These are phyloP conservation scores for Escarpia spicata DNA, from an alignment of 2,888 invertebrate genomes.

Conservation along the genomic window DNA sequence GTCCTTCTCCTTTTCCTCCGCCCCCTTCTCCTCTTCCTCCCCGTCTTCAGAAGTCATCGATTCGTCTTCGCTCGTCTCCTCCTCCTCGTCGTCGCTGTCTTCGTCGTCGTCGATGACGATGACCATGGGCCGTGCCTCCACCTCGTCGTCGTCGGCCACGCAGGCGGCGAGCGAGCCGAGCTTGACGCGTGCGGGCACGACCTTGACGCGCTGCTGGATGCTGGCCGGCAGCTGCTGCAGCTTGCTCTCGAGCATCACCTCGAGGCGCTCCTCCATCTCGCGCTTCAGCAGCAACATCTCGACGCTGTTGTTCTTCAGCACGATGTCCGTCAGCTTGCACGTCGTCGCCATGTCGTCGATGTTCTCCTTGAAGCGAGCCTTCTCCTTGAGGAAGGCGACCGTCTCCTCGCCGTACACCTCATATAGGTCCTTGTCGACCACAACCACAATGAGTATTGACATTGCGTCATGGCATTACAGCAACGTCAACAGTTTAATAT, in stretches of 20 bases:
- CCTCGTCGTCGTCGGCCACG: background rate
- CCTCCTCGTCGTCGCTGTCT: background rate
- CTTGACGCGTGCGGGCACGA: background rate
- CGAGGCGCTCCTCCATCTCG: slow-evolving; percentile 52
- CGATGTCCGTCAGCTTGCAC: slow-evolving; percentile 59
- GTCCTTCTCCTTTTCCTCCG: background rate
- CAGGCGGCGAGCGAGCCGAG: background rate
- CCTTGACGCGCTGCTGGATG: slow-evolving; percentile 6
- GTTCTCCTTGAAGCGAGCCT: slow-evolving; percentile 42
- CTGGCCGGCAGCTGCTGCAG: slow-evolving; percentile 5
- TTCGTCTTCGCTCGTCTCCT: background rate
- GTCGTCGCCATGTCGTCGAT: slow-evolving; percentile 56
- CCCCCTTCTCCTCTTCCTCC: background rate
- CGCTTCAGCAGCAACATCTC: slow-evolving; percentile 61
- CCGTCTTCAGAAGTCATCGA: background rate
- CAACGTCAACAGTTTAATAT: no score
- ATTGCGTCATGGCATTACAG: background rate
- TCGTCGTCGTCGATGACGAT: background rate
- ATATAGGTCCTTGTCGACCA: slow-evolving; percentile 48
- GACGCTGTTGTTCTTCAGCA: slow-evolving; percentile 59
- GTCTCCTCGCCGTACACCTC: slow-evolving; percentile 54
- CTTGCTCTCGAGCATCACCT: background rate
- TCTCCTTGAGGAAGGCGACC: slow-evolving; percentile 53
- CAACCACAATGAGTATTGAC: background rate
- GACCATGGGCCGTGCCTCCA: background rate